Conservation (phyloP, 2,113 vertebrate species). For the Tamias sibiricus region DNA sequence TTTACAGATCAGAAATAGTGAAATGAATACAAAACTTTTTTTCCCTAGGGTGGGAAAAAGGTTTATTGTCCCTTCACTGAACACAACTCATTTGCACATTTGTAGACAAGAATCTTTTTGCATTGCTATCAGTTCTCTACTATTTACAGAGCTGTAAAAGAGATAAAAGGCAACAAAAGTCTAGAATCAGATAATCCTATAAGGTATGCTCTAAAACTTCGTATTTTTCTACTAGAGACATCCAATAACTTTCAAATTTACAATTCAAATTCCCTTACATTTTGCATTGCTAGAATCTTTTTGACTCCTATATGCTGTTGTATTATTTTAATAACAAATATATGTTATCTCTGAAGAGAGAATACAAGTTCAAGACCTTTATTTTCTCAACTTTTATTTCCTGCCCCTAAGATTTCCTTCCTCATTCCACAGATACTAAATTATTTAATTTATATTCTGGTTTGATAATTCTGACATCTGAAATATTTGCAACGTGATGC, state of each 20-base stretch:
- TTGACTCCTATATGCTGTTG: not conserved
- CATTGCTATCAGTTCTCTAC: not conserved
- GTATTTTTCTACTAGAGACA: not conserved
- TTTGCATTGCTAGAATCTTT: not conserved
- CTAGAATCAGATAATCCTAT: not conserved
- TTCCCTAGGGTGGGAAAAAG: not conserved
- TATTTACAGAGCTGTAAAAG: not conserved
- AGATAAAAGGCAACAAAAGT: not conserved
- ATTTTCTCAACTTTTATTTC: not conserved
- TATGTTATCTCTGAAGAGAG: not conserved
- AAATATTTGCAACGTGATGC: not conserved
- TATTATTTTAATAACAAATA: not conserved
- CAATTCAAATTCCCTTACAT: not conserved
- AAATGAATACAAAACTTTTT: constrained; percentile 23
- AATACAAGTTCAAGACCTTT: not conserved
- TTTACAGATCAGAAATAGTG: not conserved
- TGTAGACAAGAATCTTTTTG: not conserved
- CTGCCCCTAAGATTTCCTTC: not conserved
- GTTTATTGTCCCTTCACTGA: not conserved
- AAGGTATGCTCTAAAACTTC: not conserved
- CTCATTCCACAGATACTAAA: not conserved
- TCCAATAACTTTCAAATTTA: not conserved
- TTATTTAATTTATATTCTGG: not conserved
- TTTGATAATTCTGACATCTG: not conserved
- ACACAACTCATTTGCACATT: not conserved